Evolutionary conservation across 2,797 vertebrate genomes (phyloP), one percentile per base, ranked within the genome.

Genomic region (Ceyx erithaca): DNA sequence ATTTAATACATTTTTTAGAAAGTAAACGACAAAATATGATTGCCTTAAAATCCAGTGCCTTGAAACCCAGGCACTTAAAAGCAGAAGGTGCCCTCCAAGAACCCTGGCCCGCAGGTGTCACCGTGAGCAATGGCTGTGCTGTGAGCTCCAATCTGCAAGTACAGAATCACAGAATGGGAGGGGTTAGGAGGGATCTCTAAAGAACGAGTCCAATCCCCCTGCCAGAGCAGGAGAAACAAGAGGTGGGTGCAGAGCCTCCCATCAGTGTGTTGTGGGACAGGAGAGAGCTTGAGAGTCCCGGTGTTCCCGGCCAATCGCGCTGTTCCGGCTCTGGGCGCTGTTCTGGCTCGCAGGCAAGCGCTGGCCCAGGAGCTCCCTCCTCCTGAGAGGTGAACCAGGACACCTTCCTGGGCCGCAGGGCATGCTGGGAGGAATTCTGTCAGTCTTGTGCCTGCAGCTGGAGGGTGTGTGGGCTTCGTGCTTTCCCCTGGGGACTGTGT

Each of bases 401-500:
- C 69, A 8, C 66, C 46, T 43, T 63, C 22, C 66, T 1, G 12
- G 49, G 66, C 57, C 26, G 23, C 4, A 12, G 19, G 35, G 7
- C 40, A 10, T 15, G 1, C 41, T 10, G 35, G 72, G 31, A 7
- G 59, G n/a, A 43, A 40, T 62, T 25, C 62, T 72, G 49, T 6
- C 46, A 25, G 22, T 10, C 16, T 28, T 6, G 0, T 13, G 14
- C 1, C 0, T 3, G 59, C 57, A 71, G 37, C 76, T 48, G 75
- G 52, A 28, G 62, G 18, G 10, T 19, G 0, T n/a, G 2, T 16
- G 37, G 59, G 23, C 43, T 88, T 5, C 22, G 0, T 9, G 63
- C 23, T 35, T 46, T 78, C n/a, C 14, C 41, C 23, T 0, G 1
- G 1, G 16, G 40, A 1, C 0, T 2, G 4, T 1, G 10, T 17